Base-by-base conservation (phyloP, 2,888 invertebrate genomes). In the Acutogordius australiensis region DNA sequence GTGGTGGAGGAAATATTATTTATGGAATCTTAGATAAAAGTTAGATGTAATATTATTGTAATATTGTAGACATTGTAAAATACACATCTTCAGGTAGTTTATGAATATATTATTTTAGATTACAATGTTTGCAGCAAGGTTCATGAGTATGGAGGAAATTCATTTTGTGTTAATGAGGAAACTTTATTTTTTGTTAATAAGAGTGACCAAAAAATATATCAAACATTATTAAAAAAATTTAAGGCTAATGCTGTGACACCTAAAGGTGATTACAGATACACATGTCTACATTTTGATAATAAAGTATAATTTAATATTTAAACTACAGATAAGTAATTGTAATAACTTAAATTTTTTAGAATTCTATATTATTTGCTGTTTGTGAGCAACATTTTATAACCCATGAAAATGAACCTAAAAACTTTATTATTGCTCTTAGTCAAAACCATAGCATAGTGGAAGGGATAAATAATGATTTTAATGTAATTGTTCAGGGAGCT, bases 131-230 rank as follows among this genome's bases (percentile, higher is more conserved):
- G 68, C 18, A 68, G 68, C 2, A 63, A 64, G 28, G 69, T 70
- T 1, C 69, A 70, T 64, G 70, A 70, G 61, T 70, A 70, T 64
- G 70, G 70, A 23, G 69, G 60, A n/a, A 26, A 37, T 28, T 2
- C 30, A 8, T 26, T 26, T 21, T 13, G 13, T 57, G 45, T 60
- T 26, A 60, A 26, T 18, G n/a, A 56, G 13, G 60, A 57, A n/a
- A 27, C n/a, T 2, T 13, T 60, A 8, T 60, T 59, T 30, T 60
- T 60, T 59, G 57, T 58, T 30, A 60, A 60, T 30, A 60, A 60
- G 26, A 8, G 26, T 18, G 60, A 60, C 23, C 57, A 60, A 27
- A 28, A 23, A 30, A 62, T 70, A 62, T 69, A 70, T 63, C 62
- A 61, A 2, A 68, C 69, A 62, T 62, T 57, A 4, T 61, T 65